Percentiles rank a stretch among this genome's conserved stretches.
These are phyloP conservation scores for Metacarcinus magister DNA, from an alignment of 2,888 invertebrate species.

Conservation along the genomic window DNA sequence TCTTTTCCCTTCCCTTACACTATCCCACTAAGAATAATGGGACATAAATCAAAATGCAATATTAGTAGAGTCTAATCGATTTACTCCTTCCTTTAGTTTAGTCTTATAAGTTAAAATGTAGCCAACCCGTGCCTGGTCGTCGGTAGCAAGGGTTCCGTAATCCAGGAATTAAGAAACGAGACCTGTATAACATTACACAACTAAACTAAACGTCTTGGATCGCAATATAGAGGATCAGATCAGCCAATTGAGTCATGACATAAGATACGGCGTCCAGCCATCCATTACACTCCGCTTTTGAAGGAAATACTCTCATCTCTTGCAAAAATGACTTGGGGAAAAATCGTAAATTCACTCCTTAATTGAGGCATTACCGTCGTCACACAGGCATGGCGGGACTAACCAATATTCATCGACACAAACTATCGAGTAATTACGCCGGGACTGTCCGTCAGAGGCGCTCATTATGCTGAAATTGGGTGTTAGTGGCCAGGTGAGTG, in stretches of 20 bases:
- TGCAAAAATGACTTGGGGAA: neutral
- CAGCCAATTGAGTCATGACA: neutral
- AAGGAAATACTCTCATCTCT: constrained; percentile 18
- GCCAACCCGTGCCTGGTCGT: neutral
- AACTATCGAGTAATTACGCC: constrained; percentile 45
- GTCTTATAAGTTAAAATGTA: neutral
- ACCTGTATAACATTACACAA: neutral
- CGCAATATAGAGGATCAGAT: neutral
- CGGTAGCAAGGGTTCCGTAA: neutral
- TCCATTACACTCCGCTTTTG: neutral
- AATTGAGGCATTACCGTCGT: constrained; percentile 21
- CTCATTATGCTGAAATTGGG: constrained; percentile 48
- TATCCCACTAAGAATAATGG: neutral
- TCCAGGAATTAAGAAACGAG: neutral
- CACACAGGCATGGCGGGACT: constrained; percentile 7
- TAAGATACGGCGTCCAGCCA: neutral
- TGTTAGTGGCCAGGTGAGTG: constrained; percentile 33
- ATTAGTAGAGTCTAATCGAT: neutral
- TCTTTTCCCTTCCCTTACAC: neutral
- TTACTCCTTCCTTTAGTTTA: neutral
- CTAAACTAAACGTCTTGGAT: neutral
- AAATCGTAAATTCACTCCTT: neutral
- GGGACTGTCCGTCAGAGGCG: constrained; percentile 27
- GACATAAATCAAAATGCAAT: neutral
- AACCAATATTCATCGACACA: constrained; percentile 41